Conservation (phyloP, 2,113 vertebrate species). For the Trogon melanurus region DNA sequence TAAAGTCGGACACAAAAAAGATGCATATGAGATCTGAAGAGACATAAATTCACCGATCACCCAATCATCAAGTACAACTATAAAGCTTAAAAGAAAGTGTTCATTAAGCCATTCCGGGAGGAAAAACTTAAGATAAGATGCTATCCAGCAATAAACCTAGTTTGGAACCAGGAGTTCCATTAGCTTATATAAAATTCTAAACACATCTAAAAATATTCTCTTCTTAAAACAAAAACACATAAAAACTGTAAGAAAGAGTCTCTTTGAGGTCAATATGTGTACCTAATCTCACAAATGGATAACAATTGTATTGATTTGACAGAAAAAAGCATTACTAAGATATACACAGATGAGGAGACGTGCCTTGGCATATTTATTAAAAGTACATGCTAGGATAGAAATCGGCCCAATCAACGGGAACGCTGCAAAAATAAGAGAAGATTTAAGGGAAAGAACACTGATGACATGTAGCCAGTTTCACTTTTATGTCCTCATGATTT, state of each 20-base stretch:
- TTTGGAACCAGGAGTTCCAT: background rate
- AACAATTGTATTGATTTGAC: background rate
- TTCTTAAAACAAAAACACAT: background rate
- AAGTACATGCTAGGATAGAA: background rate
- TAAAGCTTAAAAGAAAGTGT: background rate
- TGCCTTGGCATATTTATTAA: background rate
- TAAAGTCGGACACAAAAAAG: background rate
- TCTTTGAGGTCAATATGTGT: background rate
- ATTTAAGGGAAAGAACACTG: background rate
- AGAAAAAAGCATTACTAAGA: background rate
- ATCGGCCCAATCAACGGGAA: background rate
- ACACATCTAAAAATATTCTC: background rate
- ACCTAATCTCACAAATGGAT: background rate
- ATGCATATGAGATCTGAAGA: background rate
- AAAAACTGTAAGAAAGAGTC: background rate
- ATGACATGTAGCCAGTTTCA: background rate
- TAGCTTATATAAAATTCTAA: background rate
- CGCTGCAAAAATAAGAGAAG: background rate
- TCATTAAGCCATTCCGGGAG: background rate
- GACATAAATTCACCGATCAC: background rate
- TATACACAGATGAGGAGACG: background rate
- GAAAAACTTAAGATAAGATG: background rate
- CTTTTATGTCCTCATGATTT: background rate
- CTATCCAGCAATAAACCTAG: background rate
- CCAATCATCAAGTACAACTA: background rate